Evolutionary conservation across 1,140 invertebrate genomes (phyloP).

Genomic region (Trichonephila clavipes): DNA sequence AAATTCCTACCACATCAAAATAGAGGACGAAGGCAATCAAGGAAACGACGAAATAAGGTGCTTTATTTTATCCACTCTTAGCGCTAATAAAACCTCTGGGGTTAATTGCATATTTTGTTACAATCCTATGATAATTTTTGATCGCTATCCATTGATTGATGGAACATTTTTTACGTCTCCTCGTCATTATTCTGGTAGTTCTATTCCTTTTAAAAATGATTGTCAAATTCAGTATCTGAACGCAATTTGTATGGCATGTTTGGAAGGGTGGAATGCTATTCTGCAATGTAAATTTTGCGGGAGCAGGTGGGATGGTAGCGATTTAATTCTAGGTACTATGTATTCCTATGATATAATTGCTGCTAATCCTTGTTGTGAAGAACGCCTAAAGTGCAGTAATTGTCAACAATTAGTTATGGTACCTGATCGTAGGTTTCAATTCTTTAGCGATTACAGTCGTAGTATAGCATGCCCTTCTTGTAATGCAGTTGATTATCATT

Average conservation of each 20-base stretch:
- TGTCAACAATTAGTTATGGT: constrained; percentile 92
- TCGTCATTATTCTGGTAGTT: constrained; percentile 90
- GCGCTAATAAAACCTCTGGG: constrained; percentile 87
- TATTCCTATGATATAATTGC: constrained; percentile 99
- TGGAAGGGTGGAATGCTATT: constrained; percentile 88
- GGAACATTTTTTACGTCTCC: constrained; percentile 98
- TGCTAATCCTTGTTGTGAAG: constrained; percentile 95
- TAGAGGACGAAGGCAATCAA: constrained; percentile 98
- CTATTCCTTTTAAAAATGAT: constrained; percentile 90
- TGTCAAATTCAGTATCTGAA: constrained; percentile 92
- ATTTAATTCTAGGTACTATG: constrained; percentile 96
- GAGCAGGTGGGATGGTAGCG: constrained; percentile 94
- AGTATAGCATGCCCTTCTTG: constrained; percentile 94
- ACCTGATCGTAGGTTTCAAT: constrained; percentile 90
- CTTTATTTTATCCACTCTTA: constrained; percentile 94
- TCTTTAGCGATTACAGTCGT: constrained; percentile 96
- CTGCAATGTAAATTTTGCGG: constrained; percentile 91
- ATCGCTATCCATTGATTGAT: constrained; percentile 97
- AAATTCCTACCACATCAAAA: constrained; percentile 99
- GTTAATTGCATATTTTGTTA: constrained; percentile 94
- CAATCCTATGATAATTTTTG: constrained; percentile 93
- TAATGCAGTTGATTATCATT: constrained; percentile 93
- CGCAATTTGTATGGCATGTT: constrained; percentile 94
- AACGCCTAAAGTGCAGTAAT: constrained; percentile 94
- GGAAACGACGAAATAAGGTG: constrained; percentile 97